A percentile compares a stretch with the other conserved stretches of the same genome.
These are phyloP conservation scores for Denticeps clupeoides DNA, from an alignment of 2,797 vertebrate genomes.

Conservation along the genomic window DNA sequence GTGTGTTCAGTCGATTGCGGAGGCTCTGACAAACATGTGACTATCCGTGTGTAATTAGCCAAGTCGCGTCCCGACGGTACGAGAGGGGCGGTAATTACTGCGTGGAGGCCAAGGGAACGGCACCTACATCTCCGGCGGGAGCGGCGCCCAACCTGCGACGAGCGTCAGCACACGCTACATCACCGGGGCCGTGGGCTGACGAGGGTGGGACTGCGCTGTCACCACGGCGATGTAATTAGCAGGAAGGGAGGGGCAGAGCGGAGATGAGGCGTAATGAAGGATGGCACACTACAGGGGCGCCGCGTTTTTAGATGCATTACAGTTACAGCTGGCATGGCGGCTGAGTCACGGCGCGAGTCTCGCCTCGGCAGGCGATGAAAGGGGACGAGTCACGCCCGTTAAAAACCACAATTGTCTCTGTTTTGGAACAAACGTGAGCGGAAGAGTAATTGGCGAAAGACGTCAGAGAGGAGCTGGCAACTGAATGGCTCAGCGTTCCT, in stretches of 20 bases:
- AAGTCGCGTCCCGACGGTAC: conserved; percentile 45
- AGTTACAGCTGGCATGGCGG: no score
- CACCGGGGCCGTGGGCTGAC: conserved; percentile 31
- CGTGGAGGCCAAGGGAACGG: conserved; percentile 45
- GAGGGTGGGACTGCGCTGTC: conserved; percentile 38
- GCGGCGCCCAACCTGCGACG: conserved; percentile 47
- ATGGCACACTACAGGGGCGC: no score
- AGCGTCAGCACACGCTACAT: no score
- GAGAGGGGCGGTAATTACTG: conserved; percentile 56
- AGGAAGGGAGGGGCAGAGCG: conserved; percentile 18
- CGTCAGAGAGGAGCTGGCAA: neutral
- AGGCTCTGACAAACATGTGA: conserved; percentile 62
- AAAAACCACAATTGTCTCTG: neutral
- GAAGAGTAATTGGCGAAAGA: neutral
- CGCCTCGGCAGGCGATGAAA: no score
- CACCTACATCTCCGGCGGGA: conserved; percentile 38
- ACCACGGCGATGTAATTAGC: conserved; percentile 42
- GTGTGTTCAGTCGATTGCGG: conserved; percentile 38
- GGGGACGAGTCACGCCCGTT: no score
- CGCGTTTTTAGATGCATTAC: no score
- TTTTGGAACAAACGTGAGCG: no score
- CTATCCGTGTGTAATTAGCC: conserved; percentile 61
- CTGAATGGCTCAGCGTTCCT: conserved; percentile 27
- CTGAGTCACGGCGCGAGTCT: no score
- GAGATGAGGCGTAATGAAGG: conserved; percentile 18